These are phyloP conservation scores for Radopholus similis DNA, from an alignment of 1,140 invertebrate species.

Conservation along the genomic window DNA sequence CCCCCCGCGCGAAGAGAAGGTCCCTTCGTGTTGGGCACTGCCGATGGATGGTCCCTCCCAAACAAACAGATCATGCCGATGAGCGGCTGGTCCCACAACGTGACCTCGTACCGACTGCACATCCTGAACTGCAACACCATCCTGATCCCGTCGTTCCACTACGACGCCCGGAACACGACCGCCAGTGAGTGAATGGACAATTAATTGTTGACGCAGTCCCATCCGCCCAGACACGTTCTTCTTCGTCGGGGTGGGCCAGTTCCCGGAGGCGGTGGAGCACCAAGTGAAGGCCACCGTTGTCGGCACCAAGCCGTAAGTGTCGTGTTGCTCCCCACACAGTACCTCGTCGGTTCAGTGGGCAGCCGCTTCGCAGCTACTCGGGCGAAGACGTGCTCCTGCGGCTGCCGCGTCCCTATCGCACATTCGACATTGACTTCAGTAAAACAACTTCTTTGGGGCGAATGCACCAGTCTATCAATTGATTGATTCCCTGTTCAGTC, in stretches of 20 bases:
- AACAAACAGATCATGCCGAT: constrained; percentile 28
- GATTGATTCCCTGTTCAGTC: no score
- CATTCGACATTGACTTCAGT: constrained; percentile 49
- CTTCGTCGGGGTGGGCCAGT: constrained; percentile 49
- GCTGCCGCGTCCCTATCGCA: constrained; percentile 41
- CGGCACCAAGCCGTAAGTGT: constrained; percentile 34
- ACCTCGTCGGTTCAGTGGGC: constrained; percentile 37
- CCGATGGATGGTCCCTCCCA: neutral
- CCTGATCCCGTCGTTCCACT: constrained; percentile 49
- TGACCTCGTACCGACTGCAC: constrained; percentile 51
- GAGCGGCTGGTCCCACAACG: constrained; percentile 46
- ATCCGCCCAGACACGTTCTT: constrained; percentile 50
- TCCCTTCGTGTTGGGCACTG: constrained; percentile 13
- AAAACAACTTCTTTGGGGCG: no score
- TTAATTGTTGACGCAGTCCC: neutral
- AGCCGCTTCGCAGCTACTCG: constrained; percentile 40
- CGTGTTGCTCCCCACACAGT: neutral
- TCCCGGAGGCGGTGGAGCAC: constrained; percentile 49
- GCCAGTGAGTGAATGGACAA: constrained; percentile 23
- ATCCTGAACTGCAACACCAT: constrained; percentile 56
- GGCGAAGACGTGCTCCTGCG: constrained; percentile 49
- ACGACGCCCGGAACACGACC: constrained; percentile 27
- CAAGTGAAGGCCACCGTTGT: constrained; percentile 47
- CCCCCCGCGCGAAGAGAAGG: constrained; percentile 52
- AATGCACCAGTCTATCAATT: no score